Evolutionary conservation across 2,888 invertebrate genomes (phyloP).

Genomic region (Thymelicus lineola): DNA sequence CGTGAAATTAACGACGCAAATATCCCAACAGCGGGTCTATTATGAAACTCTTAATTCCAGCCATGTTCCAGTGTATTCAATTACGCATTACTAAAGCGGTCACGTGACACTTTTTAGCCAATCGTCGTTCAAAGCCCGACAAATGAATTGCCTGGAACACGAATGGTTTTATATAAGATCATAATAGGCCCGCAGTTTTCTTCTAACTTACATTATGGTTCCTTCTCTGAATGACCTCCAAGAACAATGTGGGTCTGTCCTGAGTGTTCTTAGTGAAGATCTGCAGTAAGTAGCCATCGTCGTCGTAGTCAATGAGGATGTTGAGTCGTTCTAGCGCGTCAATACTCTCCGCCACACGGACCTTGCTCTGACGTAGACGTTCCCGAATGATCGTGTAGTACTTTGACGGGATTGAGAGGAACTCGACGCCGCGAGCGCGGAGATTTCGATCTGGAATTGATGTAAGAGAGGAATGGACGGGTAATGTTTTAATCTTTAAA

Average conservation of each 20-base stretch:
- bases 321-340: constrained; percentile 92
- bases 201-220: constrained; percentile 92
- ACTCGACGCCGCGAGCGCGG: constrained; percentile 93
- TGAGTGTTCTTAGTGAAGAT: constrained; percentile 98
- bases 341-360: constrained; percentile 94
- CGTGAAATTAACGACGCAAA: too few relatives aligned
- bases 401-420: constrained; percentile 94
- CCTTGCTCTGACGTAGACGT: constrained; percentile 90
- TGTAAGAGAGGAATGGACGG: too few relatives aligned
- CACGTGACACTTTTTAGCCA: too few relatives aligned
- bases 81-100: too few relatives aligned
- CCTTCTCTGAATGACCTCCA: constrained; percentile 98
- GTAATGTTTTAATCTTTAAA: too few relatives aligned
- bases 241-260: constrained; percentile 97
- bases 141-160: too few relatives aligned
- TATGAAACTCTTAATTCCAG: too few relatives aligned
- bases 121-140: too few relatives aligned
- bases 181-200: too few relatives aligned
- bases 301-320: constrained; percentile 98
- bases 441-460: constrained; percentile 88
- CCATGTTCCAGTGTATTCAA: too few relatives aligned
- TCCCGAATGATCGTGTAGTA: constrained; percentile 95
- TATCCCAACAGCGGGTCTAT: too few relatives aligned
- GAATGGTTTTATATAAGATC: too few relatives aligned
- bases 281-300: constrained; percentile 98